Evolutionary conservation across 2,113 vertebrate species (phyloP).

Genomic region (Salvelinus fontinalis): DNA sequence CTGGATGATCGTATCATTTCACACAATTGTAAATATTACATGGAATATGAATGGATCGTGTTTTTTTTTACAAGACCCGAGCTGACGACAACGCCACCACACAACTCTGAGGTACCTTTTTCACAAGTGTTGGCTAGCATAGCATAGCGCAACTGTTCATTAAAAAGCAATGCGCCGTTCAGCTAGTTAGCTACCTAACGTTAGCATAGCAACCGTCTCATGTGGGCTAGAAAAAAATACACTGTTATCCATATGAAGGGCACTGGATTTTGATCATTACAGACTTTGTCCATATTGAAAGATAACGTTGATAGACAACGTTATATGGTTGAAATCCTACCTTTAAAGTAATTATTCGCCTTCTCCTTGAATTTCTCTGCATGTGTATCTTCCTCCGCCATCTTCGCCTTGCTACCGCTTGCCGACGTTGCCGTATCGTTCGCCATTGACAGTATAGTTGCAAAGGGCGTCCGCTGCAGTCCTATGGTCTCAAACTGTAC

Average conservation of each 20-base stretch:
- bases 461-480: conserved; percentile 47
- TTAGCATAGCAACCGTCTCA: conserved; percentile 5
- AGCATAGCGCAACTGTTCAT: background rate
- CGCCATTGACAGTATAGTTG: conserved; percentile 64
- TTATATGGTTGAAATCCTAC: conserved; percentile 55
- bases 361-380: conserved; percentile 89
- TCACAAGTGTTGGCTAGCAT: no score
- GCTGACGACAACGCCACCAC: no score
- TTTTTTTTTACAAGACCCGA: no score
- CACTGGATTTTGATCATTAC: background rate
- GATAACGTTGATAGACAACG: background rate
- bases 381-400: conserved; percentile 84
- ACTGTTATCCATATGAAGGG: background rate
- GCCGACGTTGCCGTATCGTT: conserved; percentile 55
- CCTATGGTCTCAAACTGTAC: background rate
- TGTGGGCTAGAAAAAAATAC: background rate
- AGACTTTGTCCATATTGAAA: background rate
- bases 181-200: background rate
- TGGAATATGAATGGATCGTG: no score
- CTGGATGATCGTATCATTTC: no score
- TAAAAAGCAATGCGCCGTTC: background rate
- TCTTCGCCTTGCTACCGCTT: conserved; percentile 82
- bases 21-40: no score
- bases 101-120: no score
- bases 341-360: conserved; percentile 91